Percentiles rank a stretch among this genome's conserved stretches.
Conservation (phyloP, 2,113 vertebrate species). For the Eolophus roseicapilla region DNA sequence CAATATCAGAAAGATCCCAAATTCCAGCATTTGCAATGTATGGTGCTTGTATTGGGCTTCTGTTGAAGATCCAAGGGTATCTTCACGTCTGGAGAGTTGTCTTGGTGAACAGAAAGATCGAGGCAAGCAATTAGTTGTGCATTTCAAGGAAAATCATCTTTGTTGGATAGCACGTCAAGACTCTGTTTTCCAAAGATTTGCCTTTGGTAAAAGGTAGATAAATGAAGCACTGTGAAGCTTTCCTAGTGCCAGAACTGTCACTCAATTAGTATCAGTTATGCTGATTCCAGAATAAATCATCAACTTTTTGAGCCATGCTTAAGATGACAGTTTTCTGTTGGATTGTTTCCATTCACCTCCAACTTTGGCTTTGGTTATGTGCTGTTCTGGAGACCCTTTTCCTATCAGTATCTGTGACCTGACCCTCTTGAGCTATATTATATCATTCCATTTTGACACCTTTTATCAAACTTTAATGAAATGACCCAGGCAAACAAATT, state of each 20-base stretch:
- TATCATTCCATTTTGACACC: slow-evolving; percentile 87
- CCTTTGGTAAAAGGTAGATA: not conserved
- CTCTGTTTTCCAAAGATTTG: not conserved
- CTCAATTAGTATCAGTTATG: slow-evolving; percentile 10
- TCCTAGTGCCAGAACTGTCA: not conserved
- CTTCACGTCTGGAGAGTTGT: fast-evolving
- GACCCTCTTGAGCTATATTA: slow-evolving; percentile 81
- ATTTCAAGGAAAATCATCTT: not conserved
- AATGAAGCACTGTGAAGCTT: not conserved
- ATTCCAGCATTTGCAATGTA: not conserved
- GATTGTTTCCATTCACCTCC: slow-evolving; percentile 36
- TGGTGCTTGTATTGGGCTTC: not conserved
- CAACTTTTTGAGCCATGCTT: not conserved
- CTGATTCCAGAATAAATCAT: slow-evolving; percentile 16
- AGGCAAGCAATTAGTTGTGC: not conserved
- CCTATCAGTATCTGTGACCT: slow-evolving; percentile 70
- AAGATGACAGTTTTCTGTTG: not conserved
- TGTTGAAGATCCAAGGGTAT: not conserved
- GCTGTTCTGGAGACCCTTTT: slow-evolving; percentile 57
- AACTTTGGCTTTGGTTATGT: slow-evolving; percentile 57
- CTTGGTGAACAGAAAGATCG: not conserved
- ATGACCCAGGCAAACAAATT: slow-evolving; percentile 89
- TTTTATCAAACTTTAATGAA: slow-evolving; percentile 92
- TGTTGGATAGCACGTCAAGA: not conserved
- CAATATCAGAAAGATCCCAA: fast-evolving